Percentiles rank a stretch among this genome's conserved stretches.
Evolutionary conservation across 2,113 vertebrate species (phyloP).

Genomic region (Alaudala cheleensis): DNA sequence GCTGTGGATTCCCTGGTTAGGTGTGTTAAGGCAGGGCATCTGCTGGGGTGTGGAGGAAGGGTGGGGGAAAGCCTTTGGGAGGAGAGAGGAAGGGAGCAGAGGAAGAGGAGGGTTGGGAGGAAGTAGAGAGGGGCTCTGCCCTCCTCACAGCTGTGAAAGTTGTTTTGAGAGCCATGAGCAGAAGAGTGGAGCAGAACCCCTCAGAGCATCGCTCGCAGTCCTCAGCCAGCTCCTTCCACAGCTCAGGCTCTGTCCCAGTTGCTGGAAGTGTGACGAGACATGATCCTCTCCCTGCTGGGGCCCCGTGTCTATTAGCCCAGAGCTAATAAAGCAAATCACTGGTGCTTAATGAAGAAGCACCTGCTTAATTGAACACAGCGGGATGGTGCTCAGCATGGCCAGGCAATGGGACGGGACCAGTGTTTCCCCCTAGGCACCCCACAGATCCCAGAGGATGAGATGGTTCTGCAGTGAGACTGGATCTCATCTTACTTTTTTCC

Average conservation of each 20-base stretch:
- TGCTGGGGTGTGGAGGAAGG: neutral
- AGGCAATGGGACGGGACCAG: accelerated
- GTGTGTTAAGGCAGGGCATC: neutral
- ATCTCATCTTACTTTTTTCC: neutral
- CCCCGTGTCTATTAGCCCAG: neutral
- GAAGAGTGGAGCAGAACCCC: neutral
- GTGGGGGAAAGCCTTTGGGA: neutral
- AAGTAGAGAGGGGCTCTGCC: neutral
- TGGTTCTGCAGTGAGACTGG: neutral
- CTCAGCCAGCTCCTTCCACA: neutral
- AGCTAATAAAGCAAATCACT: neutral
- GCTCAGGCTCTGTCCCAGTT: neutral
- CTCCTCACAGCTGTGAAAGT: neutral
- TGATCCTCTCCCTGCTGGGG: neutral
- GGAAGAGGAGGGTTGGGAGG: constrained; percentile 32
- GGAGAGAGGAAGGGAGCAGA: neutral
- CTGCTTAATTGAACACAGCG: neutral
- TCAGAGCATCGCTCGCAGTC: neutral
- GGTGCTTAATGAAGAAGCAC: constrained; percentile 5
- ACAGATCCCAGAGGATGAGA: neutral
- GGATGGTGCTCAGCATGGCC: neutral
- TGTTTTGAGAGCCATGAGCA: neutral
- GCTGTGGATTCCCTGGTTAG: neutral
- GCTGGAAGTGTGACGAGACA: neutral
- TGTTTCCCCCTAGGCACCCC: neutral